These are phyloP conservation scores for Buceros bicornis DNA, from an alignment of 2,797 vertebrate genomes.

Conservation along the genomic window DNA sequence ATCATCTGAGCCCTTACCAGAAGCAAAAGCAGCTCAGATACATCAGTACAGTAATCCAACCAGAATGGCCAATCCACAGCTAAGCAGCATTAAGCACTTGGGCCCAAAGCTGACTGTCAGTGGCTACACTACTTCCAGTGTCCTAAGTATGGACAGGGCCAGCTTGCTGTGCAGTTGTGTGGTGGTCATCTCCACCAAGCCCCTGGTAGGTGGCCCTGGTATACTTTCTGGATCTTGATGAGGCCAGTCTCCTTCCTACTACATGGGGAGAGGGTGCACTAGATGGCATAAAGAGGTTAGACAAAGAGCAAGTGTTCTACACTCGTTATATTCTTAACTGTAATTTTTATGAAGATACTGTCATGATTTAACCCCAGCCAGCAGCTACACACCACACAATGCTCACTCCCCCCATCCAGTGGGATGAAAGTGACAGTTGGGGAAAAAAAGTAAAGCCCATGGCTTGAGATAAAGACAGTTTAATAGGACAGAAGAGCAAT, in stretches of 20 bases:
- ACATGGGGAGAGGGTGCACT: not conserved
- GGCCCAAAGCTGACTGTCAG: fast-evolving
- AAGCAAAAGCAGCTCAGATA: not conserved
- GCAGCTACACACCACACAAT: not conserved
- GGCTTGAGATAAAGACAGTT: not conserved
- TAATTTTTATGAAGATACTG: not conserved
- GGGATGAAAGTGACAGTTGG: not conserved
- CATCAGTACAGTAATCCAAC: not conserved
- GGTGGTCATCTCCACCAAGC: fast-evolving
- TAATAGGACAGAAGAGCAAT: not conserved
- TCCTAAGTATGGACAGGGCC: not conserved
- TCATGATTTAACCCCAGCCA: not conserved
- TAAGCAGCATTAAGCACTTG: not conserved
- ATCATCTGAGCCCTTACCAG: not conserved
- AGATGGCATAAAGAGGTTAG: not conserved
- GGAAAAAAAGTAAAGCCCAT: not conserved
- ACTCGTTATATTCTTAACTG: not conserved
- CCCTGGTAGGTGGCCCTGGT: not conserved
- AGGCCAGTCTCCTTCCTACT: not conserved
- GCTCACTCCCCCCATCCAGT: not conserved
- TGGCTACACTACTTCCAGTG: not conserved
- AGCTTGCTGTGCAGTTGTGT: not conserved
- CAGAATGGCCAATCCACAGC: not conserved
- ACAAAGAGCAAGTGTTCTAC: not conserved
- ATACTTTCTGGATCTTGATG: not conserved